Conservation (phyloP, 2,797 vertebrate genomes). For the Steatocranus sp. region DNA sequence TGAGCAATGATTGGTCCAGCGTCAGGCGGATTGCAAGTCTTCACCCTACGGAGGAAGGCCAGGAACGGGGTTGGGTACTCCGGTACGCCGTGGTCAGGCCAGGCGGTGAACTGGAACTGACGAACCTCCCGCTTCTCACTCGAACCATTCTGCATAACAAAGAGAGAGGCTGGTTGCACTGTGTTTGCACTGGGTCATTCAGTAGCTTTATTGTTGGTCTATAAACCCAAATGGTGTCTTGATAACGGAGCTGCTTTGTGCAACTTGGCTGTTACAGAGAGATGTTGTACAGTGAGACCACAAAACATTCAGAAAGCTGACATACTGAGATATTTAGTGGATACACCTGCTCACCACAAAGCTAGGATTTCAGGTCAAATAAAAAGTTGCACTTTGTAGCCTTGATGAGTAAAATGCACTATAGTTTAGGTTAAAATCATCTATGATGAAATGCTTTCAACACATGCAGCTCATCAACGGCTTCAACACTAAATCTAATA, state of each 20-base stretch:
- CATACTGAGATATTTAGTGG: background rate
- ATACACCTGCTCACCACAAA: background rate
- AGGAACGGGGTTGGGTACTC: constrained; percentile 97
- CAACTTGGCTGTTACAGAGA: background rate
- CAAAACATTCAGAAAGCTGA: background rate
- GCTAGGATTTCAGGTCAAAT: background rate
- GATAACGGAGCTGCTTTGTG: background rate
- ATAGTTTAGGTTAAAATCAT: background rate
- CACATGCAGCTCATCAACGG: background rate
- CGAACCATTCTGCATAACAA: constrained; percentile 85
- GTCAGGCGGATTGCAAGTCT: constrained; percentile 95
- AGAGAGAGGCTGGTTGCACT: background rate
- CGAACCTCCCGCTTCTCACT: constrained; percentile 97
- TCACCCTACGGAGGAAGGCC: constrained; percentile 95
- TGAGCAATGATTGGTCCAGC: constrained; percentile 94
- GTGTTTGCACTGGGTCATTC: background rate
- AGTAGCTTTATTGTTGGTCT: background rate
- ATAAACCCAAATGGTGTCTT: background rate
- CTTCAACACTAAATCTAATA: background rate
- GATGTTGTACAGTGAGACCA: background rate
- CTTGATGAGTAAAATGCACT: background rate
- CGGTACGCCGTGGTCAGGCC: constrained; percentile 95
- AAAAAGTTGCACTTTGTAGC: background rate
- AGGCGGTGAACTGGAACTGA: constrained; percentile 98
- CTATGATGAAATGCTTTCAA: background rate